Evolutionary conservation across 1,140 invertebrate species (phyloP), one percentile per base, ranked within the genome.

Genomic region (Thalassaphorura encarpata): DNA sequence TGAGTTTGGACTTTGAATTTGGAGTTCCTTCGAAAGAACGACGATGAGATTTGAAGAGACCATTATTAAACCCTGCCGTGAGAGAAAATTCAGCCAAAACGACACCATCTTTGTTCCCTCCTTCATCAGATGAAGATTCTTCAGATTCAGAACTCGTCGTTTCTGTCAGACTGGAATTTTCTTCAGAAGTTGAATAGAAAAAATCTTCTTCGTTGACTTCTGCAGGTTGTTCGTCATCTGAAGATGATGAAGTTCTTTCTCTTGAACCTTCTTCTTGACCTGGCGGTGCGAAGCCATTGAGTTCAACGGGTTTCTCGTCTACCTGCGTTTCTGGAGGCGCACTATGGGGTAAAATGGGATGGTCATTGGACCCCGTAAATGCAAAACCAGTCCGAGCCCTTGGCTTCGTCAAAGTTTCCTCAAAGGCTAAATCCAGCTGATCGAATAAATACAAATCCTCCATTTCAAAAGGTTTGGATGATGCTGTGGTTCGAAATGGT

Each of bases 141-240:
- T 8, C 26, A 24, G 19, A 18, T 8, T 15, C 15, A 6, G 11
- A 21, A 19, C 21, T 19, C n/a, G 33, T 36, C 33, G 33, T 36
- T 11, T 11, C n/a, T 33, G 19, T 52, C 29, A 11, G 11, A 29
- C 23, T 42, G 21, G 23, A 23, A 43, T 40, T 29, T 39, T 56
- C 50, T 21, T 60, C 61, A 15, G 59, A 49, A 16, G 56, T 51
- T 6, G 60, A 62, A 28, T 60, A 62, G 53, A 65, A 65, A 54
- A 65, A 65, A 49, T 65, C 63, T 39, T 65, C 63, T 53, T 65
- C 63, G 19, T 59, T 53, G 6, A 65, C 60, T 33, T 62, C 63
- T 46, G 45, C 47, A 5, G 63, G 63, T 13, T 52, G 31, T 58
- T 54, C 52, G 18, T 55, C 41, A 33, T 58, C 56, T 2, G 47